These are phyloP conservation scores for Zaprionus lachaisei DNA, from an alignment of 1,140 invertebrate species.

Conservation along the genomic window DNA sequence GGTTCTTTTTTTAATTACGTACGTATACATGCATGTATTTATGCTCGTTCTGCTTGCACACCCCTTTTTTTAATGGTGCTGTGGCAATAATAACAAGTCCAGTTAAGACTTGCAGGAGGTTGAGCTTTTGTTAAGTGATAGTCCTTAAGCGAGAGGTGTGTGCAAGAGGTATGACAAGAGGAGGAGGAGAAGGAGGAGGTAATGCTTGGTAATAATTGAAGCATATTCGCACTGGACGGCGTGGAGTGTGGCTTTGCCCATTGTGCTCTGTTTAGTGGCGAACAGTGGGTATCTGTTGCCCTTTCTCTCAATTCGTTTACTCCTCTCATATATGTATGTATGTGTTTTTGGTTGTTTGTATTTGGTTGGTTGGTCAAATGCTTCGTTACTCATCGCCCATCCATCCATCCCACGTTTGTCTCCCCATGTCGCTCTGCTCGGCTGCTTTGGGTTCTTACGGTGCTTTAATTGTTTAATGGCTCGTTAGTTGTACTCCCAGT, in stretches of 20 bases:
- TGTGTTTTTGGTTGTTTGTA: conserved; percentile 65
- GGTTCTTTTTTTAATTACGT: conserved; percentile 64
- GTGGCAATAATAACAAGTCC: conserved; percentile 21
- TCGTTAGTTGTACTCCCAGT: conserved; percentile 72
- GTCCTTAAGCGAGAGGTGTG: conserved; percentile 28
- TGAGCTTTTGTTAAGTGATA: conserved; percentile 54
- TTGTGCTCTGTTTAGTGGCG: conserved; percentile 19
- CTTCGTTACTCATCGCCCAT: conserved; percentile 53
- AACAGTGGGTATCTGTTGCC: background rate
- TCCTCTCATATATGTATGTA: conserved; percentile 28
- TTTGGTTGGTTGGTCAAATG: conserved; percentile 77
- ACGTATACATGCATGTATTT: conserved; percentile 5
- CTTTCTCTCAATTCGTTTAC: background rate
- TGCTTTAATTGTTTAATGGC: conserved; percentile 79
- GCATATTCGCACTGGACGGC: conserved; percentile 55
- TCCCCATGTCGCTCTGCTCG: conserved; percentile 2
- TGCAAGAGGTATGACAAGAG: conserved; percentile 14
- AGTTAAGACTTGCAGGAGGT: conserved; percentile 14
- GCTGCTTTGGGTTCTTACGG: conserved; percentile 28
- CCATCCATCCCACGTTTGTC: background rate
- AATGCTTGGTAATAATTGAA: conserved; percentile 58
- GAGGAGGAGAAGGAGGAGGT: conserved; percentile 28
- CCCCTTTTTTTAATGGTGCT: conserved; percentile 2
- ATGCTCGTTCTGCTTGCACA: conserved; percentile 1
- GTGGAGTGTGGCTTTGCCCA: conserved; percentile 5